Percentiles rank a stretch among this genome's conserved stretches.
phyloP scores from a whole-genome alignment of 2,888 invertebrate species.

The Abrostola tripartita region DNA sequence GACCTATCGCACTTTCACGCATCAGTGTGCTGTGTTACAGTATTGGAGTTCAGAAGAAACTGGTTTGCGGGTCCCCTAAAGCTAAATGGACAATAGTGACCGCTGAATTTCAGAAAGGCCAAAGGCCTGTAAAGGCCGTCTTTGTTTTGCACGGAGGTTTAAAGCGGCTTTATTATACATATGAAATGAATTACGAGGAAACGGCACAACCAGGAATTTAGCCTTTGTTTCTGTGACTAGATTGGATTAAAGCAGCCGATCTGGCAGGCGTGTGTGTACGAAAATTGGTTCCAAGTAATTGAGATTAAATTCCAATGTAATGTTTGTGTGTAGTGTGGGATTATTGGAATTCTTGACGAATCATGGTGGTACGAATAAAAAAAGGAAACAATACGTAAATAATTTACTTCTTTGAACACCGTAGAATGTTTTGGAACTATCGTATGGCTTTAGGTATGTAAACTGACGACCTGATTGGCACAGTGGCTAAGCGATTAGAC shows the following conservation, averaged over 20 bases:
- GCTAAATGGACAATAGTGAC: constrained; percentile 76
- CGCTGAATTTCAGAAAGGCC: constrained; percentile 71
- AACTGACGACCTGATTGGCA: no score
- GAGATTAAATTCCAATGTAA: constrained; percentile 29
- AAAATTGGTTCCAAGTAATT: constrained; percentile 41
- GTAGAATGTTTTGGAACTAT: no score
- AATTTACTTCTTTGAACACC: background rate
- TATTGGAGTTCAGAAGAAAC: constrained; percentile 52
- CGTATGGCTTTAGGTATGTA: no score
- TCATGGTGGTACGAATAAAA: background rate
- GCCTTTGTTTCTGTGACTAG: constrained; percentile 59
- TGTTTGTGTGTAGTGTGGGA: constrained; percentile 33
- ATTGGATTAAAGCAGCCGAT: constrained; percentile 58
- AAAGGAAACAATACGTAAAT: background rate
- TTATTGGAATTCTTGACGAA: constrained; percentile 25
- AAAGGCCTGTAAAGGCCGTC: constrained; percentile 69
- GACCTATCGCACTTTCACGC: constrained; percentile 54
- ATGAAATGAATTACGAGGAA: constrained; percentile 60
- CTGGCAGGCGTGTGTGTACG: constrained; percentile 32
- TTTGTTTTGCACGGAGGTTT: constrained; percentile 70
- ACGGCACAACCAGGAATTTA: constrained; percentile 54
- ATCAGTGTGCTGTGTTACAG: constrained; percentile 43
- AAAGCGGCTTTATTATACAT: constrained; percentile 64
- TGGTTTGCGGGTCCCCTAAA: constrained; percentile 61
- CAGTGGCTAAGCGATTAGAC: no score